Percentiles rank a stretch among this genome's conserved stretches.
Evolutionary conservation across 2,113 vertebrate genomes (phyloP).

Genomic region (Lonchura striata): DNA sequence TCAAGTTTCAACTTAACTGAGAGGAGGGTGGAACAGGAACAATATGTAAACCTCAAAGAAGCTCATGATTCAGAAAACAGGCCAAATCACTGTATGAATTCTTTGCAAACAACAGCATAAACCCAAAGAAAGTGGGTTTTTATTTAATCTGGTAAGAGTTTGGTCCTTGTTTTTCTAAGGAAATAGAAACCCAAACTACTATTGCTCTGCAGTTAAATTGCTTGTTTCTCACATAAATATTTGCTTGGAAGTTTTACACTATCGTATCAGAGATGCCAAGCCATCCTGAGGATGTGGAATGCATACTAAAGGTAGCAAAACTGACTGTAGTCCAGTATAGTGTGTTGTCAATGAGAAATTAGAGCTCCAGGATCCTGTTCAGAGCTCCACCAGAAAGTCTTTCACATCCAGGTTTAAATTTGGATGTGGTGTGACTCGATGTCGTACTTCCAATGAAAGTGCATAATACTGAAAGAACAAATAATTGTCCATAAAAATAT

Average conservation of each 20-base stretch:
- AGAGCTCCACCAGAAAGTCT: not conserved
- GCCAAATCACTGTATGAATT: slow-evolving; percentile 19
- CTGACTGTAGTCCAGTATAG: not conserved
- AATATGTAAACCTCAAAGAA: slow-evolving; percentile 6
- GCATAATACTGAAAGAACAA: not conserved
- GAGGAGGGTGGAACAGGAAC: not conserved
- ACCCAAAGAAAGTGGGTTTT: not conserved
- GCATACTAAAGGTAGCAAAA: not conserved
- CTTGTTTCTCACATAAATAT: slow-evolving; percentile 16
- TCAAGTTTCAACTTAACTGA: not conserved
- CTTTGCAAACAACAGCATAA: slow-evolving; percentile 20
- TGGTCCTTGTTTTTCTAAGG: not conserved
- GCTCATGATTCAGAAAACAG: slow-evolving; percentile 7
- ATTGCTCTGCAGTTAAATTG: not conserved
- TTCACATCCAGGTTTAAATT: not conserved
- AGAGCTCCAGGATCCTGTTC: not conserved
- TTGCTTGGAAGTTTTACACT: slow-evolving; percentile 15
- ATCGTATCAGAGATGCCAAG: not conserved
- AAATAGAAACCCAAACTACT: not conserved
- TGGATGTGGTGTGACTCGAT: not conserved
- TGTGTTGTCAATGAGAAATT: not conserved
- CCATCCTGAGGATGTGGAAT: not conserved
- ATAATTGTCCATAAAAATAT: not conserved
- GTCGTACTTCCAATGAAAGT: not conserved
- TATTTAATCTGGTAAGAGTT: not conserved